Base-by-base conservation (phyloP, 2,888 invertebrate genomes). In the Galerucella calmariensis region DNA sequence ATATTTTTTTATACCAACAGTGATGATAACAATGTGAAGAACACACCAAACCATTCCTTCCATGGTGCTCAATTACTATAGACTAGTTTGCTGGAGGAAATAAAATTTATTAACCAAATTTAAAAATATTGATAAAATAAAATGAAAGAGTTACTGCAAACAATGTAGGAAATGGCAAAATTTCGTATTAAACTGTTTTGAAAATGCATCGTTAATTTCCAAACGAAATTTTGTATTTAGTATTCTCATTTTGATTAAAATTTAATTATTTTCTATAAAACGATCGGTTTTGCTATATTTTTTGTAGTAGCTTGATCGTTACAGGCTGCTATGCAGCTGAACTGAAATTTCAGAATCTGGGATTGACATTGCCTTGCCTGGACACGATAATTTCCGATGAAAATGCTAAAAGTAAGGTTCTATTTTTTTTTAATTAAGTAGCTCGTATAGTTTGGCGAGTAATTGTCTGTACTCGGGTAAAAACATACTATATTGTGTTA, bases 51-150 rank as follows among this genome's bases (percentile, higher is more conserved):
- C 88, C 87, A 91, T 91, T 92, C 91, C 91, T 91, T 91, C 91
- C 91, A 91, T 90, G 90, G 91, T 91, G 91, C 91, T 92, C 91
- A 91, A 91, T 88, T 87, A 87, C 81, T 80, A 72, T 76, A 79
- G 75, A 80, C 77, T 80, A 81, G 77, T 81, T 75, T 78, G 80
- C 80, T 79, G 77, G 66, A 66, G 65, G 68, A 71, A 74, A 75
- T 65, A 27, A 59, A 66, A 75, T 65, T 10, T 72, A 73, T 56
- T 73, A 69, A 66, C 59, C 27, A 77, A 74, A 68, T 72, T 71
- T 61, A 69, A 76, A 53, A 69, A 70, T 81, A 27, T 27, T 27
- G 5, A 41, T 41, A 9, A 41, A 41, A 41, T 6, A 27, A 27
- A 27, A 27, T 41, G 8, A 41, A 35, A 41, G 35, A 81, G 80